A percentile compares a stretch with the other conserved stretches of the same genome.
These are phyloP conservation scores for Remorina albescens DNA, from an alignment of 2,797 vertebrate species.

Conservation along the genomic window DNA sequence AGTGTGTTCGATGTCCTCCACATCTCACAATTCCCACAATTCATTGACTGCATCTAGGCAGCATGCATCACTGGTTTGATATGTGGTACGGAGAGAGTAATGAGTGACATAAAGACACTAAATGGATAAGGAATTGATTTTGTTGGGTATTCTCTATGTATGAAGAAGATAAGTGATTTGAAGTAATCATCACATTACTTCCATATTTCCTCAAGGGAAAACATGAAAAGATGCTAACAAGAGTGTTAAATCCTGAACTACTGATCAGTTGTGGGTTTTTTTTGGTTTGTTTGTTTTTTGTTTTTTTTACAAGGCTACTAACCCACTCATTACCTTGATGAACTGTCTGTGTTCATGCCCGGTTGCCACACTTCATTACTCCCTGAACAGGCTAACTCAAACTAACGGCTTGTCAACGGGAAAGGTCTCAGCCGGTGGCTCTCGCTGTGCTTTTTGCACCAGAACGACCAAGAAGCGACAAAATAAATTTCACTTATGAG, in stretches of 20 bases:
- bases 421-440: constrained; percentile 65
- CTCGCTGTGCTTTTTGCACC: constrained; percentile 54
- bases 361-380: constrained; percentile 72
- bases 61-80: constrained; percentile 36
- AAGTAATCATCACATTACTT: constrained; percentile 1
- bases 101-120: constrained; percentile 16
- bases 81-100: constrained; percentile 38
- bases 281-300: constrained; percentile 10
- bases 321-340: constrained; percentile 75
- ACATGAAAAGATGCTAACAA: constrained; percentile 16
- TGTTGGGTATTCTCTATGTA: not conserved
- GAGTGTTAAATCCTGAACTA: constrained; percentile 51
- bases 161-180: not conserved
- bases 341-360: constrained; percentile 61
- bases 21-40: constrained; percentile 40
- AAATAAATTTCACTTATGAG: constrained; percentile 38
- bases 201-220: not conserved
- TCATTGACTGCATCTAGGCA: constrained; percentile 37
- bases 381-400: constrained; percentile 54
- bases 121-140: not conserved
- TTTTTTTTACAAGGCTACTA: constrained; percentile 41
- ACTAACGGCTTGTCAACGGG: constrained; percentile 75
- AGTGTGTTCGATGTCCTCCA: constrained; percentile 15
- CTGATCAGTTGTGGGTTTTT: constrained; percentile 50
- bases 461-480: constrained; percentile 49